These are phyloP conservation scores for Heterochromis multidens DNA, from an alignment of 2,113 vertebrate species.

Conservation along the genomic window DNA sequence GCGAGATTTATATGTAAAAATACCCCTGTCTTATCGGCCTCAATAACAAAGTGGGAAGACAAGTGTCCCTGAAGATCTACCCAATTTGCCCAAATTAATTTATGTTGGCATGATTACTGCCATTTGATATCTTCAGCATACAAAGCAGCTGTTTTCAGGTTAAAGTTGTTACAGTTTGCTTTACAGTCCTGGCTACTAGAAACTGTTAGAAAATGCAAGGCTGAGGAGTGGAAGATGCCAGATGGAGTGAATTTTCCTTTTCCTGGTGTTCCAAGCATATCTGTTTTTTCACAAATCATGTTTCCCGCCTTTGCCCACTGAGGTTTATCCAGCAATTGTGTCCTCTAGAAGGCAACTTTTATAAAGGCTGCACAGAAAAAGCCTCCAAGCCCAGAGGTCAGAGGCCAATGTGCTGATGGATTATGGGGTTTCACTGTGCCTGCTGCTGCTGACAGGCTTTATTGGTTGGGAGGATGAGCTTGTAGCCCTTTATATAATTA, in stretches of 20 bases:
- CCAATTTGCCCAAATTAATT: neutral
- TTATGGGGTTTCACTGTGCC: conserved; percentile 92
- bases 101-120: neutral
- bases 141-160: neutral
- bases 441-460: conserved; percentile 93
- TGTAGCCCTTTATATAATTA: conserved; percentile 99
- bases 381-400: conserved; percentile 88
- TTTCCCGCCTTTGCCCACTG: conserved; percentile 66
- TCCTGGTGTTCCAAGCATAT: neutral
- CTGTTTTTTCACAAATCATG: conserved; percentile 43
- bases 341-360: conserved; percentile 81
- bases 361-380: conserved; percentile 77
- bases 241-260: neutral
- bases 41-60: neutral
- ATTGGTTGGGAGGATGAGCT: conserved; percentile 97
- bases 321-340: conserved; percentile 69
- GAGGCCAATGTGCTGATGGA: conserved; percentile 95
- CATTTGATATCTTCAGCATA: neutral
- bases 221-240: neutral
- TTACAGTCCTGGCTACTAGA: neutral
- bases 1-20: conserved; percentile 44
- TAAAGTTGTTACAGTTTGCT: neutral
- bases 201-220: neutral
- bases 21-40: conserved; percentile 20
- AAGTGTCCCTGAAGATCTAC: conserved; percentile 10